A percentile compares a stretch with the other conserved stretches of the same genome.
These are phyloP conservation scores for Gymnorhina tibicen DNA, from an alignment of 2,113 vertebrate genomes.

Conservation along the genomic window DNA sequence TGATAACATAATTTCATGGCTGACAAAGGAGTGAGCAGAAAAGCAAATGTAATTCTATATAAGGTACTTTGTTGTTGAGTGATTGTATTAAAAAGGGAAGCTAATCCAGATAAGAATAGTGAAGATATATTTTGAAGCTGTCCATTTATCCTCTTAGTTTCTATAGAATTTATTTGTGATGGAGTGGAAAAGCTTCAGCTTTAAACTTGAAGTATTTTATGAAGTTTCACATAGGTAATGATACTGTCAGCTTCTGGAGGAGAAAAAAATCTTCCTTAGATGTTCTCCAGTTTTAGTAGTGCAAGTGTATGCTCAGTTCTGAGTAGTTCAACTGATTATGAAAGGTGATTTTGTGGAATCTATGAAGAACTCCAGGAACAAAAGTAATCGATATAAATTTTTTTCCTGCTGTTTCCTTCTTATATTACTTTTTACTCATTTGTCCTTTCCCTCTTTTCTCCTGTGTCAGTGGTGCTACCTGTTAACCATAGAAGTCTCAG, in stretches of 20 bases:
- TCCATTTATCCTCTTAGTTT: not conserved
- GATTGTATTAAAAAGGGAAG: not conserved
- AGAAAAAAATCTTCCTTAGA: not conserved
- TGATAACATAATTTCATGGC: not conserved
- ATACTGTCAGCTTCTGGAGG: not conserved
- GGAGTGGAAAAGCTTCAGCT: not conserved
- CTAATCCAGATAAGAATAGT: not conserved
- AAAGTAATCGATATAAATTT: not conserved
- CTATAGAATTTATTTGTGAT: not conserved
- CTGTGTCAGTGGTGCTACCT: not conserved
- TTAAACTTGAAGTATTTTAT: not conserved
- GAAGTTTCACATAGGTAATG: not conserved
- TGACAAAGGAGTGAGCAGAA: not conserved
- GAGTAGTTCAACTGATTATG: not conserved
- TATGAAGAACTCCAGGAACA: not conserved
- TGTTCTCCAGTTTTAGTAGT: not conserved
- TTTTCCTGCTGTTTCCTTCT: not conserved
- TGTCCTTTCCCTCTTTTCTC: not conserved
- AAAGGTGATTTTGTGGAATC: not conserved
- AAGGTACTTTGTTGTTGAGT: not conserved
- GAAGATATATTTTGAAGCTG: not conserved
- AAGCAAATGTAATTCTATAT: not conserved
- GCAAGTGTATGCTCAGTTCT: not conserved
- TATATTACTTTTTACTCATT: not conserved
- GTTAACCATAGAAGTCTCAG: not conserved